Evolutionary conservation across 2,888 invertebrate species (phyloP).

Genomic region (Microctonus brassicae): DNA sequence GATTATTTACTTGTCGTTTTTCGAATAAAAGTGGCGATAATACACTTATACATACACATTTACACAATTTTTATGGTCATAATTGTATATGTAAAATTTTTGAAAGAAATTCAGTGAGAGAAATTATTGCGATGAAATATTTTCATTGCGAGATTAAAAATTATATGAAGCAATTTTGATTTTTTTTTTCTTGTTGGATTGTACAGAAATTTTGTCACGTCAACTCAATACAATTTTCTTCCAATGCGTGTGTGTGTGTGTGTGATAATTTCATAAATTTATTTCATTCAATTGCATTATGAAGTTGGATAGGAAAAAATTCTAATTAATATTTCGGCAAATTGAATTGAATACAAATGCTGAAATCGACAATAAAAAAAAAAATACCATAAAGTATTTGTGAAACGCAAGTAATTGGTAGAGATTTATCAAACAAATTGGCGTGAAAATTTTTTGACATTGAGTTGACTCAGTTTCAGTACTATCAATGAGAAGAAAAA

Average conservation of each 20-base stretch:
- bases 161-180: too few species aligned
- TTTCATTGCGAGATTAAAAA: too few species aligned
- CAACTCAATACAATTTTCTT: neutral
- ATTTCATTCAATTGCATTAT: neutral
- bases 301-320: neutral
- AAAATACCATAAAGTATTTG: conserved; percentile 6
- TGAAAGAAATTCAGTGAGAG: too few species aligned
- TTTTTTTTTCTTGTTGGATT: too few species aligned
- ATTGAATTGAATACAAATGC: neutral
- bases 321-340: neutral
- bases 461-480: conserved; percentile 12
- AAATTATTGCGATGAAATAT: neutral
- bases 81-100: neutral
- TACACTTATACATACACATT: conserved; percentile 6
- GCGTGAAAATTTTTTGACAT: neutral
- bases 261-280: neutral
- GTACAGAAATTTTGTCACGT: neutral
- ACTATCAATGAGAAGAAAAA: neutral
- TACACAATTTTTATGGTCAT: neutral
- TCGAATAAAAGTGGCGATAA: neutral
- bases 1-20: conserved; percentile 30
- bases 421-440: neutral
- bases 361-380: conserved; percentile 16
- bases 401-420: neutral
- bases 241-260: neutral